phyloP scores from a whole-genome alignment of 2,888 invertebrate species.

The Apodemia zela region DNA sequence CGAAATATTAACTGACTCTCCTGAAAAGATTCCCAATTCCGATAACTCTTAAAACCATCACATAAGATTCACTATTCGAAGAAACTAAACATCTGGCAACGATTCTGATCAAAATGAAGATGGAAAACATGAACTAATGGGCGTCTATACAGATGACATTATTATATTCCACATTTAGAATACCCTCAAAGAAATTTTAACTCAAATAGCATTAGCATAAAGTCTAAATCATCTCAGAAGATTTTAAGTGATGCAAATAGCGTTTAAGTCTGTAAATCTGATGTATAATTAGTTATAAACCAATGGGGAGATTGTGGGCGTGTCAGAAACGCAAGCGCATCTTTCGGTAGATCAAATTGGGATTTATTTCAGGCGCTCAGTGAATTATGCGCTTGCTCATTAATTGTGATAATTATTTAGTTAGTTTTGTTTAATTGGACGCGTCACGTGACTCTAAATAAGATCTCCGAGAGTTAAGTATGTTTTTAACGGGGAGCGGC shows the following conservation, averaged over 20 bases:
- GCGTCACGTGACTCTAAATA: slow-evolving; percentile 46
- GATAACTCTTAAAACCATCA: slow-evolving; percentile 29
- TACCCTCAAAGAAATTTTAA: slow-evolving; percentile 26
- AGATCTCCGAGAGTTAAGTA: slow-evolving; percentile 42
- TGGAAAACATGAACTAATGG: slow-evolving; percentile 71
- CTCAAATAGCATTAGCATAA: slow-evolving; percentile 24
- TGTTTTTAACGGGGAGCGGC: slow-evolving; percentile 27
- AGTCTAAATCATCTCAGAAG: slow-evolving; percentile 35
- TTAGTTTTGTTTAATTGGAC: slow-evolving; percentile 68
- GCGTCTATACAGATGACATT: slow-evolving; percentile 74
- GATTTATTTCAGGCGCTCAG: slow-evolving; percentile 62
- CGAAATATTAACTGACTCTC: slow-evolving; percentile 68
- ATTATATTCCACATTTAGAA: slow-evolving; percentile 49
- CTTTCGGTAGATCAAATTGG: slow-evolving; percentile 57
- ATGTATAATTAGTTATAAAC: slow-evolving; percentile 73
- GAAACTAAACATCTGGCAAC: slow-evolving; percentile 41
- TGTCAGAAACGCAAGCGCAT: slow-evolving; percentile 53
- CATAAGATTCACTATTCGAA: slow-evolving; percentile 42
- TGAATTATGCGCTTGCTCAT: slow-evolving; percentile 67
- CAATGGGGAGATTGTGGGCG: slow-evolving; percentile 65
- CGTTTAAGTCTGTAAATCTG: slow-evolving; percentile 48
- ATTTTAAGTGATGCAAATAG: slow-evolving; percentile 75
- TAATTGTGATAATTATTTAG: slow-evolving; percentile 80
- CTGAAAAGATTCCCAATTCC: slow-evolving; percentile 49
- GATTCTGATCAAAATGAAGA: slow-evolving; percentile 69